Evolutionary conservation across 2,797 vertebrate genomes (phyloP).

Genomic region (Enteromius thamalakanensis): DNA sequence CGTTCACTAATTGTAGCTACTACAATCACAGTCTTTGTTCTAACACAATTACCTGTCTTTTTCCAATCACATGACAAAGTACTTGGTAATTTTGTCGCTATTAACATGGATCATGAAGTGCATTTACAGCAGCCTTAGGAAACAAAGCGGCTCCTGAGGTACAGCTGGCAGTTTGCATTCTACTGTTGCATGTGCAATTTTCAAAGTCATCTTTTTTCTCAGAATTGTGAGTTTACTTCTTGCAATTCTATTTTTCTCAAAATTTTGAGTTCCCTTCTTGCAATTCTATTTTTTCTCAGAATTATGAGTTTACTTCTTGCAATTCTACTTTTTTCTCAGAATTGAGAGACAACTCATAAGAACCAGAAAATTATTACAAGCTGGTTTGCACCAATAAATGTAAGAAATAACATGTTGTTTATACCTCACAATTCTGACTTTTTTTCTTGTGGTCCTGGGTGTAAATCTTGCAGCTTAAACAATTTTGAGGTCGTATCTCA

Average conservation of each 20-base stretch:
- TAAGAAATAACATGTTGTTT: neutral
- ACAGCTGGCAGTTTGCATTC: conserved; percentile 15
- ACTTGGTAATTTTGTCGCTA: conserved; percentile 17
- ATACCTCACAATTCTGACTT: neutral
- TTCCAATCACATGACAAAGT: conserved; percentile 23
- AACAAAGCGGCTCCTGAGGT: neutral
- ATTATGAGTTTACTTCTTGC: neutral
- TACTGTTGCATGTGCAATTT: neutral
- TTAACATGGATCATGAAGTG: neutral
- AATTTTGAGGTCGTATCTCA: neutral
- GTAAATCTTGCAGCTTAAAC: neutral
- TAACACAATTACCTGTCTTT: conserved; percentile 28
- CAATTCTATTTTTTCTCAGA: neutral
- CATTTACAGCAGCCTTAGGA: conserved; percentile 11
- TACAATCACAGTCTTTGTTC: conserved; percentile 14
- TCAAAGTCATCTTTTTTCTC: neutral
- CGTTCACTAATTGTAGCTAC: neutral
- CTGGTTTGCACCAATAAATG: neutral
- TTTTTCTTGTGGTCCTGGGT: too few species aligned
- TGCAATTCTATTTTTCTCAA: neutral
- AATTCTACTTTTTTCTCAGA: neutral
- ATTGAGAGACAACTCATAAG: neutral
- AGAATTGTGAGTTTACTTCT: neutral
- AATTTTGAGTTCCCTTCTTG: neutral
- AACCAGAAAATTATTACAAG: neutral